A percentile compares a stretch with the other conserved stretches of the same genome.
Evolutionary conservation across 1,140 invertebrate species (phyloP).

Genomic region (Acromyrmex heyeri): DNA sequence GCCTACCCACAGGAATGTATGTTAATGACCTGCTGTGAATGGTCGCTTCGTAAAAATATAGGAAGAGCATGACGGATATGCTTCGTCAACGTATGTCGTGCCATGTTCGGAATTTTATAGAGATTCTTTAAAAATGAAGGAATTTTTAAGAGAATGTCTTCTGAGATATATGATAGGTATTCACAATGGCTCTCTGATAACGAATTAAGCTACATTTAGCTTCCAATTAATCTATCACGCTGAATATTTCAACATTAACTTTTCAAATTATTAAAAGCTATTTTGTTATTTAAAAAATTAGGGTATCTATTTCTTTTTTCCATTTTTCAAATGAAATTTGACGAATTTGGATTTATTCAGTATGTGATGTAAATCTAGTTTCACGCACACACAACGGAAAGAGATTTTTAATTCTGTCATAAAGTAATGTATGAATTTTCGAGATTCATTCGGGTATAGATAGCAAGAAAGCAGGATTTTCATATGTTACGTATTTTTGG

Average conservation of each 20-base stretch:
- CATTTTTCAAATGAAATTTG: not conserved
- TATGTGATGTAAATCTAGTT: not conserved
- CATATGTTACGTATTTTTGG: conserved; percentile 50
- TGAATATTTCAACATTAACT: not conserved
- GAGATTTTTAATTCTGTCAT: not conserved
- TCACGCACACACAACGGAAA: not conserved
- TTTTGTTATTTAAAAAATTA: not conserved
- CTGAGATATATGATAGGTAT: conserved; percentile 17
- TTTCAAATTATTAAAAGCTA: not conserved
- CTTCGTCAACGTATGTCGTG: conserved; percentile 10
- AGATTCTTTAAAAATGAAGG: conserved; percentile 36
- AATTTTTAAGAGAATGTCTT: conserved; percentile 52
- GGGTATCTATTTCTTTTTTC: not conserved
- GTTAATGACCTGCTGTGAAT: conserved; percentile 72
- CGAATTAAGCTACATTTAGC: conserved; percentile 15
- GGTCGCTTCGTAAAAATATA: conserved; percentile 13
- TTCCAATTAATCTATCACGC: conserved; percentile 20
- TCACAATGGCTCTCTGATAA: conserved; percentile 11
- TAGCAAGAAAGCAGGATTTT: conserved; percentile 29
- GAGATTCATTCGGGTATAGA: conserved; percentile 14
- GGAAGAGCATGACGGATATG: conserved; percentile 46
- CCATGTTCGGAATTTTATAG: conserved; percentile 53
- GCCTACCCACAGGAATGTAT: conserved; percentile 73
- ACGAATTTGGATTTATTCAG: not conserved
- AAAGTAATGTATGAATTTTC: conserved; percentile 15